These are phyloP conservation scores for Drosophila athabasca DNA, from an alignment of 1,140 invertebrate genomes.

Conservation along the genomic window DNA sequence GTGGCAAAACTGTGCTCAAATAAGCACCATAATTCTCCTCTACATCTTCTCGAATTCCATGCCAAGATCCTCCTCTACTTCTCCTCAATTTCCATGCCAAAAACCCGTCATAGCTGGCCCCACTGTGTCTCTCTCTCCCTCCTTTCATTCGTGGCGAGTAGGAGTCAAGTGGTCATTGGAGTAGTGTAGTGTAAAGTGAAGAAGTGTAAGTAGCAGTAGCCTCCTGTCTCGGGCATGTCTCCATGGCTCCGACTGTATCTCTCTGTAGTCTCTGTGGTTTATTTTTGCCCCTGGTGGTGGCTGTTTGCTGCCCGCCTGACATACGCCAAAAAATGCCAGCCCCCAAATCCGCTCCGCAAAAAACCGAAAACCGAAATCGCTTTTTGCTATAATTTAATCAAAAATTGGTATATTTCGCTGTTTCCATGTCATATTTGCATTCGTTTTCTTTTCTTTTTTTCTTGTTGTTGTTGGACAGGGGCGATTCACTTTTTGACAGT, in stretches of 20 bases:
- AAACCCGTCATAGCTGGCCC: background rate
- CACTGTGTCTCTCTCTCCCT: slow-evolving; percentile 26
- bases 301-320: slow-evolving; percentile 26
- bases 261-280: background rate
- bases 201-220: slow-evolving; percentile 56
- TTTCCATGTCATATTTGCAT: slow-evolving; percentile 49
- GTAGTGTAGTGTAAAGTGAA: slow-evolving; percentile 23
- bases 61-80: background rate
- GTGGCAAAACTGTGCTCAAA: too few relatives aligned
- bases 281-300: slow-evolving; percentile 13
- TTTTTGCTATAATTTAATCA: slow-evolving; percentile 52
- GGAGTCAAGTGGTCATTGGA: slow-evolving; percentile 43
- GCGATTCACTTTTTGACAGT: slow-evolving; percentile 49
- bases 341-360: slow-evolving; percentile 1
- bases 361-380: slow-evolving; percentile 7
- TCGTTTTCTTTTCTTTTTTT: slow-evolving; percentile 28
- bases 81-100: too few relatives aligned
- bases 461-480: background rate
- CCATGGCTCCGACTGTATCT: background rate
- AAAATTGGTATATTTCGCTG: slow-evolving; percentile 43
- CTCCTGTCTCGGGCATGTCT: slow-evolving; percentile 20
- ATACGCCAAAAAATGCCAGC: slow-evolving; percentile 56
- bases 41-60: too few relatives aligned
- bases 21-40: background rate
- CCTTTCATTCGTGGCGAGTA: slow-evolving; percentile 15